phyloP scores from a whole-genome alignment of 2,888 invertebrate species.

The Ramazzottius varieornatus region DNA sequence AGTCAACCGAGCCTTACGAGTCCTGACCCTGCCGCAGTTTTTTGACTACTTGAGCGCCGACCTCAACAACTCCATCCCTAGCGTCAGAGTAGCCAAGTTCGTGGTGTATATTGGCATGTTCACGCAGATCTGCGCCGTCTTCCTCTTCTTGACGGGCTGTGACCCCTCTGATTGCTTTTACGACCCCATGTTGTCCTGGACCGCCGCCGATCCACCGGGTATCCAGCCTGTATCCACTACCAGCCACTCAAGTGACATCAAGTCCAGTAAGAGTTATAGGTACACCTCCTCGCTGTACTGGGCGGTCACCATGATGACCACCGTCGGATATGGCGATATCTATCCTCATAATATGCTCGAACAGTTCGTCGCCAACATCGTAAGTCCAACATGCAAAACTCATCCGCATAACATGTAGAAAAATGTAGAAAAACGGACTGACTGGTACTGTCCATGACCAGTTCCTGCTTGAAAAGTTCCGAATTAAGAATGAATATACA shows the following conservation, averaged over 20 bases:
- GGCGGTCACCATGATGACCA: conserved; percentile 10
- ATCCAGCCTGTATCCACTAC: not conserved
- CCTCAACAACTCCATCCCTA: not conserved
- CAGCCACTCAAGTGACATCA: not conserved
- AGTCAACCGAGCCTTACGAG: not conserved
- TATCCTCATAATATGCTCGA: conserved; percentile 6
- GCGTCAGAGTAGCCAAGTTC: not conserved
- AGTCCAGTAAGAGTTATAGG: not conserved
- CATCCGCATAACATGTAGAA: no score
- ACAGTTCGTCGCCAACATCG: conserved; percentile 6
- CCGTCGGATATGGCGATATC: conserved; percentile 11
- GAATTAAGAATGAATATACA: not conserved
- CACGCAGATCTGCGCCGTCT: not conserved
- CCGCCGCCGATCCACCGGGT: not conserved
- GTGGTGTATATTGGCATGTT: not conserved
- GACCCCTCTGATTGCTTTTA: not conserved
- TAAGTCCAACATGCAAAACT: no score
- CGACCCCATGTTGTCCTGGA: not conserved
- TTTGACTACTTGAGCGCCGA: not conserved
- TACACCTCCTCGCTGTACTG: conserved; percentile 10
- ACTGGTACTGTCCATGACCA: no score
- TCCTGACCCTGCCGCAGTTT: not conserved
- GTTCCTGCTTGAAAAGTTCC: no score
- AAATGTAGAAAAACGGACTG: no score
- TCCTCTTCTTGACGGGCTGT: not conserved